Percentiles rank a stretch among this genome's conserved stretches.
These are phyloP conservation scores for Pterois miles DNA, from an alignment of 2,797 vertebrate species.

Conservation along the genomic window DNA sequence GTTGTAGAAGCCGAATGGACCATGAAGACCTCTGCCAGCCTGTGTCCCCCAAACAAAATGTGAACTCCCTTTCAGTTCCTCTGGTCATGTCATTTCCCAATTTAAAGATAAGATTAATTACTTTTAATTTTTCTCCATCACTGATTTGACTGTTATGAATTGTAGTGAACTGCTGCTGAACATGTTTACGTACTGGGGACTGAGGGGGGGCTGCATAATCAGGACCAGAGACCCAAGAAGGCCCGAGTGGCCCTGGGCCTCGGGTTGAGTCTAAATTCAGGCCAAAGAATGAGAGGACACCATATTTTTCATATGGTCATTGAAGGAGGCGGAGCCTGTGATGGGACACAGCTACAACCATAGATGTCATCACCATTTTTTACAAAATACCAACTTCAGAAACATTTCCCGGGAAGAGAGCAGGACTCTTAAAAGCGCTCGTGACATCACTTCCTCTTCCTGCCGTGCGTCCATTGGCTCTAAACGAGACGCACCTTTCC, in stretches of 20 bases:
- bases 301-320: not conserved
- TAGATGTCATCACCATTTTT: conserved; percentile 17
- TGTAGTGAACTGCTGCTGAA: not conserved
- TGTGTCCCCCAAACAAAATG: not conserved
- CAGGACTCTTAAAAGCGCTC: conserved; percentile 39
- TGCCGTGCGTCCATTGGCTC: not conserved
- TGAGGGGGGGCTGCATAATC: not conserved
- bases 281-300: not conserved
- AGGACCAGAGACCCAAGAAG: not conserved
- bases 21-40: not conserved
- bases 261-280: not conserved
- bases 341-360: conserved; percentile 29
- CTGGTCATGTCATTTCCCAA: not conserved
- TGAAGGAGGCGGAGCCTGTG: conserved; percentile 28
- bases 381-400: conserved; percentile 27
- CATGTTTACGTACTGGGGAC: not conserved
- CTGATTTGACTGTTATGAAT: not conserved
- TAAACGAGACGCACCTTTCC: conserved; percentile 20
- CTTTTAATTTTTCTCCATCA: not conserved
- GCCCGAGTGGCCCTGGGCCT: not conserved
- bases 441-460: conserved; percentile 58
- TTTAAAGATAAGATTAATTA: not conserved
- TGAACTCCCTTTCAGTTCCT: not conserved
- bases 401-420: conserved; percentile 41
- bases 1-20: not conserved